A percentile compares a stretch with the other conserved stretches of the same genome.
Evolutionary conservation across 1,140 invertebrate species (phyloP).

Genomic region (Drosophila pallidifrons): DNA sequence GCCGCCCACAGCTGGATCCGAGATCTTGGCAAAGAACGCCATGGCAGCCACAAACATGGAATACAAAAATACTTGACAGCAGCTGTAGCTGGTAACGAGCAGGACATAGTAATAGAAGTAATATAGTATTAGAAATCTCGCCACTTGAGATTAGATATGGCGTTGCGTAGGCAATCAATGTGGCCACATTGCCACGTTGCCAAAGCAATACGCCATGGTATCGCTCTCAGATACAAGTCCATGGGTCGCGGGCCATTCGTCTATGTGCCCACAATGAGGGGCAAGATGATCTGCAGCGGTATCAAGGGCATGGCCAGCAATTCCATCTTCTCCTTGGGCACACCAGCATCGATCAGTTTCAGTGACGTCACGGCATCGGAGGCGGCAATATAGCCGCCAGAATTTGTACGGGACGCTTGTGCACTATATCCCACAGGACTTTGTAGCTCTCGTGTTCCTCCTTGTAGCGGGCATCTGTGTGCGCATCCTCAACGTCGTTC

Average conservation of each 20-base stretch:
- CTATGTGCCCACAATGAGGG: constrained; percentile 94
- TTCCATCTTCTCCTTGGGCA: constrained; percentile 97
- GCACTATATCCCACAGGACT: constrained; percentile 93
- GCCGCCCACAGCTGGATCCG: constrained; percentile 96
- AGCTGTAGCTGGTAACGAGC: constrained; percentile 91
- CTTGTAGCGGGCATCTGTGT: constrained; percentile 84
- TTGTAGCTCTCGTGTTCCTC: constrained; percentile 92
- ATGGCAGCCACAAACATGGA: constrained; percentile 90
- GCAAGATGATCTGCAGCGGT: constrained; percentile 97
- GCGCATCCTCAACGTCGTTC: constrained; percentile 85
- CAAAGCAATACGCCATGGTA: constrained; percentile 94
- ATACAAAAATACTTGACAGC: constrained; percentile 93
- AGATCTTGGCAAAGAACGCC: constrained; percentile 87
- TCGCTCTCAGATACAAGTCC: constrained; percentile 94
- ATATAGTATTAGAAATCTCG: too few species aligned
- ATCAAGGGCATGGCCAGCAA: constrained; percentile 96
- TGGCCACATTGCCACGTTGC: constrained; percentile 94
- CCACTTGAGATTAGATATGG: constrained; percentile 89
- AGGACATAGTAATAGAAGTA: constrained; percentile 92
- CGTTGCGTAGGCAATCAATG: constrained; percentile 93
- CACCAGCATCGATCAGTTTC: constrained; percentile 97
- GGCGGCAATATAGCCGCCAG: constrained; percentile 95
- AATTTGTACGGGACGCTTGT: constrained; percentile 91
- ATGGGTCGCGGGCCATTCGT: constrained; percentile 95
- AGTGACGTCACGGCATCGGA: constrained; percentile 97